Base-by-base conservation (phyloP, 1,140 invertebrate species). In the Fopius arisanus region DNA sequence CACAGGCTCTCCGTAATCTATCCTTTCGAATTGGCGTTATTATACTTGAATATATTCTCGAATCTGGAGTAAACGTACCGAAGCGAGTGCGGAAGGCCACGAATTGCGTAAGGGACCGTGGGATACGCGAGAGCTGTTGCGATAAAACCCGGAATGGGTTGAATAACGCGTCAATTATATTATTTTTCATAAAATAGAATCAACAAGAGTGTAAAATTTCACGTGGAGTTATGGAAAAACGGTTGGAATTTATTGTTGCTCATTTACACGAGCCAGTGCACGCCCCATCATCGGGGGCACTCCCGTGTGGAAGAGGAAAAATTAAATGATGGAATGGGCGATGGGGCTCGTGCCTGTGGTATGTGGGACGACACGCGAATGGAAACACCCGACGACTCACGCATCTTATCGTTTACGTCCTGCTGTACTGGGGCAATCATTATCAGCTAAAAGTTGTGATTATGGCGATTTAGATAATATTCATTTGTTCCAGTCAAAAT, bases 381-480 rank as follows among this genome's bases (percentile, higher is more conserved):
- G 77, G 77, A 48, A 48, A 48, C 43, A 48, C 16, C 16, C 43
- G 16, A 79, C 77, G 69, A 23, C 54, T 68, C 33, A 43, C 73
- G 21, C 70, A 67, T 33, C 28, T 37, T 29, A 29, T 48, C 40
- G 16, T 69, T 78, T 70, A 70, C 77, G 75, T 37, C 51, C 63
- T 59, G 54, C 26, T 59, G 54, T 6, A 23, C 33, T 37, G 33
- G 33, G 9, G 33, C 1, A 48, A 48, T 19, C 14, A 48, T 48
- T 48, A 19, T 16, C 14, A n/a, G n/a, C 16, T 12, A 48, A 48
- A 48, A 48, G 16, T 48, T 12, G 5, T 48, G 14, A 19, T 48
- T 48, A 16, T 7, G 43, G 14, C 16, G 43, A 48, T 48, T 48
- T n/a, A 48, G 43, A 48, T 48, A 48, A 48, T n/a, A 48, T n/a